A percentile compares a stretch with the other conserved stretches of the same genome.
phyloP scores from a whole-genome alignment of 2,797 vertebrate genomes.

The Enteromius viviparus region DNA sequence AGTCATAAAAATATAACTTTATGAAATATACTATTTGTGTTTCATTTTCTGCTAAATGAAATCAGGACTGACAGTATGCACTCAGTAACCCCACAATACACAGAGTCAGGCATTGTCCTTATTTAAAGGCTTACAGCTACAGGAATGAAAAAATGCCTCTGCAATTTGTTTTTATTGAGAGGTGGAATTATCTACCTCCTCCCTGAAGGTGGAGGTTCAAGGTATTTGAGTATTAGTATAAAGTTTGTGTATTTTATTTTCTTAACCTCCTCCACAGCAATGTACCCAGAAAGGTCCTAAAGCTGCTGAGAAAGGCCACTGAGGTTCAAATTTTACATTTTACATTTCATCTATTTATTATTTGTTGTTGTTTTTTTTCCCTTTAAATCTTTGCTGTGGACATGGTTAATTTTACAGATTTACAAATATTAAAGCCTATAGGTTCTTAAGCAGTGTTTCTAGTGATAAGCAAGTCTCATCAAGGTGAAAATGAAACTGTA shows the following conservation, averaged over 20 bases:
- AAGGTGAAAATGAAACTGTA: neutral
- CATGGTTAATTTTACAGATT: neutral
- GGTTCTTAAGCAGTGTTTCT: neutral
- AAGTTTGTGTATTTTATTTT: slow-evolving; percentile 6
- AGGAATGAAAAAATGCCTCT: slow-evolving; percentile 21
- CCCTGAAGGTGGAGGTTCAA: slow-evolving; percentile 23
- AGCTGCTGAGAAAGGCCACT: neutral
- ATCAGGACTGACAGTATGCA: slow-evolving; percentile 3
- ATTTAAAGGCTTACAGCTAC: slow-evolving; percentile 21
- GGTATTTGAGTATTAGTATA: neutral
- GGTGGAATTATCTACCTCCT: slow-evolving; percentile 12
- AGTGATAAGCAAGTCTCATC: neutral
- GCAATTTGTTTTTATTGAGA: slow-evolving; percentile 25
- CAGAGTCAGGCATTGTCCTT: slow-evolving; percentile 8
- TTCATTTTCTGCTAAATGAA: too few species aligned
- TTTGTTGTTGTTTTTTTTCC: neutral
- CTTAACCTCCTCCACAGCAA: neutral
- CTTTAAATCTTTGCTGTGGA: neutral
- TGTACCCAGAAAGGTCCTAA: neutral
- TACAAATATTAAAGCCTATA: neutral
- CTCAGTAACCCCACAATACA: neutral
- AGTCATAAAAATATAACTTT: neutral
- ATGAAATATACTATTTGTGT: too few species aligned
- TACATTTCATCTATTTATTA: neutral
- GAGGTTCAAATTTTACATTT: neutral